phyloP scores from a whole-genome alignment of 2,113 vertebrate species.

The Calidris pugnax region DNA sequence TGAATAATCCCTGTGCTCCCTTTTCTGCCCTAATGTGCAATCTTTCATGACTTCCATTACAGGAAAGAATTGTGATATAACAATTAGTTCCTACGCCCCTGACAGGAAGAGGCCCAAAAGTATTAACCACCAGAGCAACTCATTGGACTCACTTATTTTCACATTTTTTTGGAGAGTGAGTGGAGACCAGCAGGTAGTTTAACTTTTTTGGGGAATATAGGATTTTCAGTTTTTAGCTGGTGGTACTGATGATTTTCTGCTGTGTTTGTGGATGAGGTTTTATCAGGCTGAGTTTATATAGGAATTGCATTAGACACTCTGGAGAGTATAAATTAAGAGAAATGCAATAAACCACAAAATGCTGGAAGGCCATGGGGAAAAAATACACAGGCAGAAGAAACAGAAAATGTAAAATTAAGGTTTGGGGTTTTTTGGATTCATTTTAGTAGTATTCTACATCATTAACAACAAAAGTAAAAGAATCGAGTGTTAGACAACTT shows the following conservation, averaged over 20 bases:
- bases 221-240: not conserved
- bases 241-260: not conserved
- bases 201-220: not conserved
- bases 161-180: not conserved
- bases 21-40: not conserved
- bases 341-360: not conserved
- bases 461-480: not conserved
- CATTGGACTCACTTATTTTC: not conserved
- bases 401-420: not conserved
- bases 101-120: not conserved
- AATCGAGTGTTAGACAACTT: not conserved
- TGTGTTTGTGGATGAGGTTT: not conserved
- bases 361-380: not conserved
- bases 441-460: not conserved
- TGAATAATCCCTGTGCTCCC: not conserved
- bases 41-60: conserved; percentile 18
- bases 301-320: not conserved
- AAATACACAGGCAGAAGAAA: not conserved
- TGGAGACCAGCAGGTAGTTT: not conserved
- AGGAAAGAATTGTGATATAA: not conserved
- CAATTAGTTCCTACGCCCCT: not conserved
- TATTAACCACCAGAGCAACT: not conserved
- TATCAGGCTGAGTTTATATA: not conserved
- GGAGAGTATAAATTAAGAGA: not conserved
- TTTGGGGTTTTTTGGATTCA: not conserved